phyloP scores from a whole-genome alignment of 92 coral and sea anemone genomes.

The Montipora capitata region DNA sequence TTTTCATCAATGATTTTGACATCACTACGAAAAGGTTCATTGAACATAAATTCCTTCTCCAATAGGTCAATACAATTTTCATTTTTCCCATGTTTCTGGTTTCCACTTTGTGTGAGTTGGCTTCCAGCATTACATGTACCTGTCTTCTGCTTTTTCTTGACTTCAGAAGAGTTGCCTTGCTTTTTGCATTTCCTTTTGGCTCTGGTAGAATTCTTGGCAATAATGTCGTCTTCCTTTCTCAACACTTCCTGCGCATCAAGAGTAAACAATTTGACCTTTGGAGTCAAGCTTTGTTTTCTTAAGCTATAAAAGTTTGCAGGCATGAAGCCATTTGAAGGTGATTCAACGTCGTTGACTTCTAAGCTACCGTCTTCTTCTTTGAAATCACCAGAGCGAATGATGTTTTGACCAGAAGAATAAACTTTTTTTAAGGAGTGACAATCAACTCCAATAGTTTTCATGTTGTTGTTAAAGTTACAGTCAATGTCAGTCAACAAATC shows the following conservation, averaged over 20 bases:
- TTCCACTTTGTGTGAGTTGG: not conserved
- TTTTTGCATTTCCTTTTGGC: slow-evolving; percentile 29
- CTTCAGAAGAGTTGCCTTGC: slow-evolving; percentile 6
- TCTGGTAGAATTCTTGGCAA: not conserved
- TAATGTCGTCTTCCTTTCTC: not conserved
- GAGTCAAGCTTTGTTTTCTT: slow-evolving; percentile 13
- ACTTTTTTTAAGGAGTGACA: not conserved
- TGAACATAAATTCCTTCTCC: not conserved
- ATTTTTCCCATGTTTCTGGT: not conserved
- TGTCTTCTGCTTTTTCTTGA: slow-evolving; percentile 21
- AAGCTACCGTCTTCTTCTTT: not conserved
- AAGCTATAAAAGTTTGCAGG: slow-evolving; percentile 73
- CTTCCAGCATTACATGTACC: not conserved
- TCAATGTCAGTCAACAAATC: slow-evolving; percentile 45
- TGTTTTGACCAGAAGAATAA: not conserved
- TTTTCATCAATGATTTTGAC: slow-evolving; percentile 2
- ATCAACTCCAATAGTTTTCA: not conserved
- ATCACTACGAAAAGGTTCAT: not conserved
- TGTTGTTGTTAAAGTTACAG: slow-evolving; percentile 16
- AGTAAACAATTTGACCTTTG: slow-evolving; percentile 11
- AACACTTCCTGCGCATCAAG: not conserved
- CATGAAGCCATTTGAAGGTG: slow-evolving; percentile 58
- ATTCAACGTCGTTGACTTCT: not conserved
- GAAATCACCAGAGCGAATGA: not conserved
- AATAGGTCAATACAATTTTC: not conserved